phyloP scores from a whole-genome alignment of 2,797 vertebrate genomes.

The Tolypeutes matacus region DNA sequence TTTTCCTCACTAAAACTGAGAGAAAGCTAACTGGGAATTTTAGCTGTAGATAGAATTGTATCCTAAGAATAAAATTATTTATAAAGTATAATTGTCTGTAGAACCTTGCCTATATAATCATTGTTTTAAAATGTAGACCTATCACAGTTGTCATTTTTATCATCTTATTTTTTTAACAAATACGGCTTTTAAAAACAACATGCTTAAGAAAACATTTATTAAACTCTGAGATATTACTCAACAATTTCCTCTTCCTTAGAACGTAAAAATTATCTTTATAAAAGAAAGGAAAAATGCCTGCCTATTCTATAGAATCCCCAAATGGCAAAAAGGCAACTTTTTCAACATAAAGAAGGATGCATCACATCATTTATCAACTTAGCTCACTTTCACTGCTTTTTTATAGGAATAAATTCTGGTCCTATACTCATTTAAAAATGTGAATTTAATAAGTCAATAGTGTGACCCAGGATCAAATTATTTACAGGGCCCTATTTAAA shows the following conservation, averaged over 20 bases:
- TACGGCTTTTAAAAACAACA: background rate
- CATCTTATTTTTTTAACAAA: background rate
- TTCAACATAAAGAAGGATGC: background rate
- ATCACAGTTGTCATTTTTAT: background rate
- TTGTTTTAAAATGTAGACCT: background rate
- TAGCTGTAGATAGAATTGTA: background rate
- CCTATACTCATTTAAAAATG: background rate
- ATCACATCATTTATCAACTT: background rate
- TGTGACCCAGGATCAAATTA: conserved; percentile 18
- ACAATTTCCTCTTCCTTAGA: background rate
- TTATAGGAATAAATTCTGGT: background rate
- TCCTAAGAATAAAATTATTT: background rate
- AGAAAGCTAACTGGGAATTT: background rate
- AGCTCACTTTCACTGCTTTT: conserved; percentile 11
- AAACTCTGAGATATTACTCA: background rate
- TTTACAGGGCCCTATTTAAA: conserved; percentile 29
- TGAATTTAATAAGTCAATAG: conserved; percentile 8
- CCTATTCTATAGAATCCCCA: background rate
- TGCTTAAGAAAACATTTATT: background rate
- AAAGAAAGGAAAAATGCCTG: background rate
- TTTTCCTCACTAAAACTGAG: background rate
- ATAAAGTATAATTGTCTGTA: background rate
- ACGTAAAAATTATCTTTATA: conserved; percentile 16
- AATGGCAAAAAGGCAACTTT: background rate
- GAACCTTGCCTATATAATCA: background rate